Evolutionary conservation across 35 echinoderm and acorn worm genomes (phyloP), one percentile per base, ranked within the genome.

Genomic region (Strongylocentrotus purpuratus): DNA sequence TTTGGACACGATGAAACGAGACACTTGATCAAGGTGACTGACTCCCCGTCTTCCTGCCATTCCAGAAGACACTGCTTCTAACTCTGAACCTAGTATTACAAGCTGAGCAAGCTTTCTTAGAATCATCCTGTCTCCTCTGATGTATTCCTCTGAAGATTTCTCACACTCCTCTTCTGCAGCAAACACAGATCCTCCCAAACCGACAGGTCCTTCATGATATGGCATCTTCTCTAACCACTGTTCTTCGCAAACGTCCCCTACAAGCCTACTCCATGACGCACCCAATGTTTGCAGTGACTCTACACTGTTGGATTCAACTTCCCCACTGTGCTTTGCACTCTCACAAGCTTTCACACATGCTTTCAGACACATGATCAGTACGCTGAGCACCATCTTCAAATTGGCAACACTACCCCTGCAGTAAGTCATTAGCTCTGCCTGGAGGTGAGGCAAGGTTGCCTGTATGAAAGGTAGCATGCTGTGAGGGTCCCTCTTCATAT

Each of bases 301-400:
- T 33, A 31, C 11, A 2, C 15, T 18, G 4, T 41, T 33, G 9
- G 87, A 8, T 46, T 33, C 45, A 18, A 46, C 87, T 89, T 33
- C 65, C 28, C 65, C 65, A 89, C 33, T 12, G 8, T 86, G 33
- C 45, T 33, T 45, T 89, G 87, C 87, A 33, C 33, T 89, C 11
- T 33, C 14, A 89, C 33, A 15, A 89, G 87, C 20, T 45, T 89
- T 89, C 8, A 89, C 87, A 89, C 87, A 89, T 22, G 87, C 45
- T 12, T 46, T 25, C 87, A 89, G 4, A 5, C 8, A 89, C 45
- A 22, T 32, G 87, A 89, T 89, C 33, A 46, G 33, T 18, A 46
- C 45, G 33, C 33, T 20, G 9, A 89, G 87, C 32, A 89, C 33
- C 87, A 89, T 89, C 87, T 41, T 89, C 87, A 89, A 33, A 89